phyloP scores from a whole-genome alignment of 2,113 vertebrate species.

The Mionectes macconnelli region DNA sequence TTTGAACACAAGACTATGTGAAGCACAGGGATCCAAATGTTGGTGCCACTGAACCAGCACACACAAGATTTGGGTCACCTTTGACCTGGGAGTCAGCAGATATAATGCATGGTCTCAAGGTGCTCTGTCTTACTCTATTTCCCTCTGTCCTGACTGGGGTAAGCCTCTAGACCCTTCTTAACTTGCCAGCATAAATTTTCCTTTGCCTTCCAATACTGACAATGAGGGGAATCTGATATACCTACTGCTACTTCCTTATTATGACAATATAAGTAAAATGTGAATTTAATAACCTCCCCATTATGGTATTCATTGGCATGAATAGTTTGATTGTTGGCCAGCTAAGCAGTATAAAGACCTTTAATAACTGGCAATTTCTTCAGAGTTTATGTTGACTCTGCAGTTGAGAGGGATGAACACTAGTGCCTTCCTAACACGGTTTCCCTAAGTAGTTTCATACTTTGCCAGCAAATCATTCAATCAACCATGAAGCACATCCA shows the following conservation, averaged over 20 bases:
- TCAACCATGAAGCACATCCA: background rate
- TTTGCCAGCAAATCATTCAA: background rate
- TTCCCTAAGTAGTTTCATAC: background rate
- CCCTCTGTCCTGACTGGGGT: background rate
- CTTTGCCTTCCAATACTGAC: background rate
- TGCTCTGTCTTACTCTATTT: background rate
- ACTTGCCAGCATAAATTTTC: background rate
- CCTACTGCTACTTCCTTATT: background rate
- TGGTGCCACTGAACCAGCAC: background rate
- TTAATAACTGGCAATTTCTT: background rate
- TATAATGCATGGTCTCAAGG: background rate
- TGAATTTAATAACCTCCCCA: background rate
- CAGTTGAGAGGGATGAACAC: background rate
- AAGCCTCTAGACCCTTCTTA: background rate
- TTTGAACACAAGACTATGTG: background rate
- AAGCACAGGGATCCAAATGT: background rate
- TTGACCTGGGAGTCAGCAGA: background rate
- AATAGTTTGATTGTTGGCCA: conserved; percentile 1
- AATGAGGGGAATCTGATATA: background rate
- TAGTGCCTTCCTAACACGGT: background rate
- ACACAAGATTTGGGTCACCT: background rate
- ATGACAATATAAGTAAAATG: background rate
- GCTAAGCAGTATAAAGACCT: background rate
- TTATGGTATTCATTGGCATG: background rate
- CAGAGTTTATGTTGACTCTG: background rate